Evolutionary conservation across 2,113 vertebrate species (phyloP), one percentile per base, ranked within the genome.

Genomic region (Leptocoma aspasia): DNA sequence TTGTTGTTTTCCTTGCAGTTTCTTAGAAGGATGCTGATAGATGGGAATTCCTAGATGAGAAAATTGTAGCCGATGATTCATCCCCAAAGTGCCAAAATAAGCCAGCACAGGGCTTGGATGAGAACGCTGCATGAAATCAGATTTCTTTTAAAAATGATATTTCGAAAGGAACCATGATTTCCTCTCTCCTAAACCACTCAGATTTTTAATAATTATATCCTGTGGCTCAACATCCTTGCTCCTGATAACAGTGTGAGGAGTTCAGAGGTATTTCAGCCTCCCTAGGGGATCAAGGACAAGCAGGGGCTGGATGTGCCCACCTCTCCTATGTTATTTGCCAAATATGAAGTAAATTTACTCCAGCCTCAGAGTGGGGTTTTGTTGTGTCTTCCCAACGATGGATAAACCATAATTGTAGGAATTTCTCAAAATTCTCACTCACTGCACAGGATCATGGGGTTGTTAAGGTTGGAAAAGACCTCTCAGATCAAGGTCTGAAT

Each of bases 81-180:
- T 96, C 96, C 95, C 86, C 76, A 90, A 37, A 14, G 53, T 71
- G 90, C 86, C 86, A 83, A 60, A 92, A 95, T 39, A 87, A 97
- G 92, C 73, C 56, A 89, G 61, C 49, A 13, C 15, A 33, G 42
- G 50, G 30, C 78, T 68, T 65, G 94, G 86, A 92, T 88, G 66
- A 96, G 92, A 97, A 53, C 82, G 73, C 60, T 82, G 52, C 80
- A 94, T 52, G 78, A 97, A 98, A 97, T 94, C 41, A 49, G 61
- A 42, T 69, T 94, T 68, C 70, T 71, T 95, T 94, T 71, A 5
- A 0, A 9, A 70, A 91, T 77, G 78, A 17, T 65, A 54, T 95
- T 97, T 92, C 42, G 23, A 81, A 82, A 97, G 92, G 93, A 97
- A 93, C 9, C 26, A 89, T 64, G 73, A 81, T 70, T 73, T 79